phyloP scores from a whole-genome alignment of 2,797 vertebrate genomes.

The Toxotes lorentzi region DNA sequence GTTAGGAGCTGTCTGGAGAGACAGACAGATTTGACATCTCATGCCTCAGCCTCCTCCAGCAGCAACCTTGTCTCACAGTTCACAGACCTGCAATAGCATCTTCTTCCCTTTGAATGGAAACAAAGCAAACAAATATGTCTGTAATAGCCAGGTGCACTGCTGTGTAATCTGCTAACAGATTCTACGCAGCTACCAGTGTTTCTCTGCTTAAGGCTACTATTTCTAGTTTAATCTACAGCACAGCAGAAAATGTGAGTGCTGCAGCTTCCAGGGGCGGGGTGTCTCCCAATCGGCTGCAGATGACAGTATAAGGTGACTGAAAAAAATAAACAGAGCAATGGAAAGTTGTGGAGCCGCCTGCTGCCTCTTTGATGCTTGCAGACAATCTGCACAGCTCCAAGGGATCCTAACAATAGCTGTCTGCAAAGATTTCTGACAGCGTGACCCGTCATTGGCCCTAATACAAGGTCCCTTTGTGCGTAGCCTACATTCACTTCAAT shows the following conservation, averaged over 20 bases:
- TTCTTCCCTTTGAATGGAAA: conserved; percentile 14
- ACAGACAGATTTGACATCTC: conserved; percentile 15
- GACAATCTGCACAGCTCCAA: conserved; percentile 16
- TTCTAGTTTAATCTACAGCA: conserved; percentile 59
- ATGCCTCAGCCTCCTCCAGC: conserved; percentile 18
- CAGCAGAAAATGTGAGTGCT: conserved; percentile 52
- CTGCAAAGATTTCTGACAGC: conserved; percentile 49
- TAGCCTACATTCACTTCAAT: conserved; percentile 65
- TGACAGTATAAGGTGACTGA: conserved; percentile 59
- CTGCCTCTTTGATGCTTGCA: conserved; percentile 24
- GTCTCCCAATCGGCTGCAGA: conserved; percentile 67
- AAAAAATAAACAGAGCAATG: conserved; percentile 14
- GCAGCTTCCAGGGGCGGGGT: conserved; percentile 56
- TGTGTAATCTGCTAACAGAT: conserved; percentile 13
- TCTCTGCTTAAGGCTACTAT: conserved; percentile 28
- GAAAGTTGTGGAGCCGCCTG: conserved; percentile 31
- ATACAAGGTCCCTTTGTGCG: conserved; percentile 71
- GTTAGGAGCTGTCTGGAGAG: conserved; percentile 26
- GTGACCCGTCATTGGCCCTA: conserved; percentile 47
- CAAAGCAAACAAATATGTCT: conserved; percentile 21
- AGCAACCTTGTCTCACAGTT: conserved; percentile 6
- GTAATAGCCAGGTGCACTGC: conserved; percentile 5
- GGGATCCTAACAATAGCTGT: conserved; percentile 51
- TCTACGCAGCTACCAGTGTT: conserved; percentile 15
- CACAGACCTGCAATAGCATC: background rate